Conservation (phyloP, 2,797 vertebrate genomes). For the Sibirionetta formosa region DNA sequence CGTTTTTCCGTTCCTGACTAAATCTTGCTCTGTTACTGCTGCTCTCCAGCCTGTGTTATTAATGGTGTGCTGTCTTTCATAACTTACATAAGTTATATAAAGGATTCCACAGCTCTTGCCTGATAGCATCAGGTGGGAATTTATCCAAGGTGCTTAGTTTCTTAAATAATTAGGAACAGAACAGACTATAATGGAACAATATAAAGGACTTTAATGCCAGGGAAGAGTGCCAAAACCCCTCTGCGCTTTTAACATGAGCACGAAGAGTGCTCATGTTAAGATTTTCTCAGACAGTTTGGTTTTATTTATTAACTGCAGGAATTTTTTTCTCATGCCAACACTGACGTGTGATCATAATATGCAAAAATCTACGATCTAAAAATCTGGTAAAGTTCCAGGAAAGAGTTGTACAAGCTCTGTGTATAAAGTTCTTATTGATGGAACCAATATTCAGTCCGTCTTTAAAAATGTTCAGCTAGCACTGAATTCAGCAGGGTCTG, state of each 20-base stretch:
- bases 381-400: background rate
- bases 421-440: background rate
- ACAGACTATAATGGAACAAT: background rate
- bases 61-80: background rate
- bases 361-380: constrained; percentile 6
- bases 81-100: background rate
- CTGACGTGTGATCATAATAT: background rate
- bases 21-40: background rate
- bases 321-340: background rate
- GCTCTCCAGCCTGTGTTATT: background rate
- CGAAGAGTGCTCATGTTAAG: background rate
- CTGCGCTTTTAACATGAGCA: background rate
- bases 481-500: background rate
- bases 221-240: constrained; percentile 6
- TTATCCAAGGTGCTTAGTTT: constrained; percentile 14
- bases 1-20: background rate
- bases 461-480: background rate
- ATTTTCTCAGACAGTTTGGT: constrained; percentile 3
- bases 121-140: background rate
- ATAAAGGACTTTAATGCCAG: background rate
- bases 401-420: background rate
- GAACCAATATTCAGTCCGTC: background rate
- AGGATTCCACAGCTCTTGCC: background rate
- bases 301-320: constrained; percentile 47
- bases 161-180: constrained; percentile 37